Conservation (phyloP, 2,113 vertebrate genomes). For the Syngnathus floridae region DNA sequence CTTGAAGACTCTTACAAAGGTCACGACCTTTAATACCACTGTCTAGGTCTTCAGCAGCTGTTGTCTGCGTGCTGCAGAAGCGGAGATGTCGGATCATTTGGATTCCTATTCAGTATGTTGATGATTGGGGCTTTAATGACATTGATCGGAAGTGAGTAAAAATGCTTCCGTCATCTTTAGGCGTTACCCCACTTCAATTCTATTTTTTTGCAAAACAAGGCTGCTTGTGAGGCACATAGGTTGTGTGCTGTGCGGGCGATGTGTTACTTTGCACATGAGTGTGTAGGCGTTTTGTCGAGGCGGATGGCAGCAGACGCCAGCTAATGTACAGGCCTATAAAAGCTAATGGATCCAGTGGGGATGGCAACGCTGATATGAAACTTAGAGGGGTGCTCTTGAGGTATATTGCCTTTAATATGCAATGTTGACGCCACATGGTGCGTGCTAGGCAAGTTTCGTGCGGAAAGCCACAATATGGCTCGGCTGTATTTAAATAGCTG, state of each 20-base stretch:
- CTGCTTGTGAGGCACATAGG: no score
- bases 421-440: slow-evolving; percentile 39
- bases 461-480: slow-evolving; percentile 48
- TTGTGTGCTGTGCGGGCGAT: neutral
- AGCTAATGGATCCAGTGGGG: slow-evolving; percentile 53
- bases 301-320: slow-evolving; percentile 46
- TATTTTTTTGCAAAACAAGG: no score
- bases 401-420: slow-evolving; percentile 59
- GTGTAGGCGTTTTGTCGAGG: slow-evolving; percentile 13
- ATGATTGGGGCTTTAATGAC: no score
- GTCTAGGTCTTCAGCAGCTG: slow-evolving; percentile 8
- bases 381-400: slow-evolving; percentile 33
- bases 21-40: slow-evolving; percentile 19
- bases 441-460: slow-evolving; percentile 40
- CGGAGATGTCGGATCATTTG: neutral
- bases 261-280: slow-evolving; percentile 5
- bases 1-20: slow-evolving; percentile 32
- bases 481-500: slow-evolving; percentile 51
- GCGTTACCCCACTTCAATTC: no score
- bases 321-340: slow-evolving; percentile 61
- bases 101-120: no score
- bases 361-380: slow-evolving; percentile 47
- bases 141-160: no score
- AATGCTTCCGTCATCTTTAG: no score
- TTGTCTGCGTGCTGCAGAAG: neutral